A percentile compares a stretch with the other conserved stretches of the same genome.
Conservation (phyloP, 2,888 invertebrate species). For the Lottia gigantea region DNA sequence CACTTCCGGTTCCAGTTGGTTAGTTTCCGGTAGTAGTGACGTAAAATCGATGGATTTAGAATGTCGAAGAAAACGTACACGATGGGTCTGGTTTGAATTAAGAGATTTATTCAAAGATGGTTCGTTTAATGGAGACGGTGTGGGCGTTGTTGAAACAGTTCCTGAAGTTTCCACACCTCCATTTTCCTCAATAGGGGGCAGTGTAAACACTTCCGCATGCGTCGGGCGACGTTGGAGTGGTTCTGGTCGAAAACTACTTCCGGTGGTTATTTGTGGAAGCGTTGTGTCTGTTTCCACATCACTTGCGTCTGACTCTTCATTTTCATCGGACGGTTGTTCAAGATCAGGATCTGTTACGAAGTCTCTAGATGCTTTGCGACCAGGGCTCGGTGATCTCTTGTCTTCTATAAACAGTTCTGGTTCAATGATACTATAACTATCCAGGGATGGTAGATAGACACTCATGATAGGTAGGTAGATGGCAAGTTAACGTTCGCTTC, state of each 20-base stretch:
- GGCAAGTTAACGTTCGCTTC: too few species aligned
- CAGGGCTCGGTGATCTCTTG: neutral
- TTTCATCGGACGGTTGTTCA: neutral
- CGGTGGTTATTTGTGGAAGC: neutral
- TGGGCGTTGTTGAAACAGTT: neutral
- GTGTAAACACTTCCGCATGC: neutral
- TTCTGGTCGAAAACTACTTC: neutral
- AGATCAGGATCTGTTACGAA: neutral
- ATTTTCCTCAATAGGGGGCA: neutral
- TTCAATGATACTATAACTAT: conserved; percentile 24
- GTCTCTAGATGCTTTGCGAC: neutral
- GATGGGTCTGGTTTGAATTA: too few species aligned
- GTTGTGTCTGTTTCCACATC: neutral
- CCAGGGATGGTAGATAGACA: conserved; percentile 24
- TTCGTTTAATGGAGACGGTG: too few species aligned
- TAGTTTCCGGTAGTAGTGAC: neutral
- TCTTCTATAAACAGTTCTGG: conserved; percentile 23
- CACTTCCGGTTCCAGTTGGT: neutral
- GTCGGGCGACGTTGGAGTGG: neutral
- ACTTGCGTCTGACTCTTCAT: too few species aligned
- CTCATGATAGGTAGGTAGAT: too few species aligned
- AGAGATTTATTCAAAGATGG: too few species aligned
- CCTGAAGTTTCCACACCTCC: neutral
- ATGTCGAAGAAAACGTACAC: neutral
- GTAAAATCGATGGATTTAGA: neutral